These are phyloP conservation scores for Luffia ferchaultella DNA, from an alignment of 2,888 invertebrate genomes.

Conservation along the genomic window DNA sequence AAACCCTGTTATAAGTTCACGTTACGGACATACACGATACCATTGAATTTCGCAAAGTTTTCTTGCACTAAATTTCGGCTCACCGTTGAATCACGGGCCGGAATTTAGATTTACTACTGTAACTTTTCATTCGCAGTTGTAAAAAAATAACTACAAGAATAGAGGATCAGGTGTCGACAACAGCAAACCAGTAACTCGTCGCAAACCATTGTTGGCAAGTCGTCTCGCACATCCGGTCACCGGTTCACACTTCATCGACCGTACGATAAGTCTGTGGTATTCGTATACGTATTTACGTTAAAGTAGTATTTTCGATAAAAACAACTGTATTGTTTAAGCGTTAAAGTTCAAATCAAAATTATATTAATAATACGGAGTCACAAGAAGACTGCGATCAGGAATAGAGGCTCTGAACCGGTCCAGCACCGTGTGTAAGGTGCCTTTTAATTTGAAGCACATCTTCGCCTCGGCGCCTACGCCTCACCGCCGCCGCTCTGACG, in stretches of 20 bases:
- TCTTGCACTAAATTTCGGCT: too few species aligned
- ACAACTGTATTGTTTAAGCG: neutral
- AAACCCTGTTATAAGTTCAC: too few species aligned
- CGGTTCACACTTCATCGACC: neutral
- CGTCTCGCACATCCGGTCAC: neutral
- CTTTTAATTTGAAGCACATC: slow-evolving; percentile 41
- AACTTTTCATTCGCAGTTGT: too few species aligned
- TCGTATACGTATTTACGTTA: neutral
- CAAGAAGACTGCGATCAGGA: neutral
- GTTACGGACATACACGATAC: too few species aligned
- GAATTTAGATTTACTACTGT: too few species aligned
- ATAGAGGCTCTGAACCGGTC: slow-evolving; percentile 4
- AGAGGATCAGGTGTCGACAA: too few species aligned
- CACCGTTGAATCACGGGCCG: too few species aligned
- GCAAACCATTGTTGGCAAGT: neutral
- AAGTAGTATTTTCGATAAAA: neutral
- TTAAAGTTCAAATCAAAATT: neutral
- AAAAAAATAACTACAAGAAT: too few species aligned
- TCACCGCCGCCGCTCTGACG: slow-evolving; percentile 23
- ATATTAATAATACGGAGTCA: neutral
- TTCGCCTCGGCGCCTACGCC: slow-evolving; percentile 36
- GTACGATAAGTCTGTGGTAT: neutral
- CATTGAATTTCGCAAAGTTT: too few species aligned
- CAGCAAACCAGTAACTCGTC: neutral
- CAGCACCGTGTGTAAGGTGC: slow-evolving; percentile 15